A percentile compares a stretch with the other conserved stretches of the same genome.
These are phyloP conservation scores for Endomychus coccineus DNA, from an alignment of 2,888 invertebrate species.

Conservation along the genomic window DNA sequence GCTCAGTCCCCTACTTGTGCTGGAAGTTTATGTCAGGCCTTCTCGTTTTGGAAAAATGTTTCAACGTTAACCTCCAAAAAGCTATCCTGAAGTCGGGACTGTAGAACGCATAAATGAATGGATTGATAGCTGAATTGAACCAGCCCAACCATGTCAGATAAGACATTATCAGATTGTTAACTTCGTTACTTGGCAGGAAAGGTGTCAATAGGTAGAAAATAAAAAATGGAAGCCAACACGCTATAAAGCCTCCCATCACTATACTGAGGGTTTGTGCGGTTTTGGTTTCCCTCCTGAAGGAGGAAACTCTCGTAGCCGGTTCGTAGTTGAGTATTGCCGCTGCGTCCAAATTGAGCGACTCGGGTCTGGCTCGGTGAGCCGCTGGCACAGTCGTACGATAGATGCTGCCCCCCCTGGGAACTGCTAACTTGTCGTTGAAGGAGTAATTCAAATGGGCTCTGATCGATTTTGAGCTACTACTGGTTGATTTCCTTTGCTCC, in stretches of 20 bases:
- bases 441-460: conserved; percentile 37
- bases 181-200: conserved; percentile 59
- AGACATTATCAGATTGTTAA: conserved; percentile 54
- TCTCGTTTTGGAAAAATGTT: conserved; percentile 52
- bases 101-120: conserved; percentile 85
- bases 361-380: conserved; percentile 39
- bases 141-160: conserved; percentile 82
- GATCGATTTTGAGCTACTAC: conserved; percentile 19
- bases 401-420: conserved; percentile 34
- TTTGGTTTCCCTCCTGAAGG: conserved; percentile 72
- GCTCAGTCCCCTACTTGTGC: too few species aligned
- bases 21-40: conserved; percentile 38
- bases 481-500: conserved; percentile 21
- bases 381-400: conserved; percentile 29
- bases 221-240: conserved; percentile 86
- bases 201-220: conserved; percentile 74
- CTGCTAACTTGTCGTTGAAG: conserved; percentile 33
- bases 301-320: conserved; percentile 52
- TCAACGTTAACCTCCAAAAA: conserved; percentile 75
- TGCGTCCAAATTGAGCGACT: conserved; percentile 49
- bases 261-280: conserved; percentile 81
- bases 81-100: conserved; percentile 81
- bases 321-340: conserved; percentile 47
- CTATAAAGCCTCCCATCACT: conserved; percentile 81
- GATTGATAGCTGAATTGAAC: conserved; percentile 86